Conservation (phyloP, 1,140 invertebrate species). For the Melitaea cinxia region DNA sequence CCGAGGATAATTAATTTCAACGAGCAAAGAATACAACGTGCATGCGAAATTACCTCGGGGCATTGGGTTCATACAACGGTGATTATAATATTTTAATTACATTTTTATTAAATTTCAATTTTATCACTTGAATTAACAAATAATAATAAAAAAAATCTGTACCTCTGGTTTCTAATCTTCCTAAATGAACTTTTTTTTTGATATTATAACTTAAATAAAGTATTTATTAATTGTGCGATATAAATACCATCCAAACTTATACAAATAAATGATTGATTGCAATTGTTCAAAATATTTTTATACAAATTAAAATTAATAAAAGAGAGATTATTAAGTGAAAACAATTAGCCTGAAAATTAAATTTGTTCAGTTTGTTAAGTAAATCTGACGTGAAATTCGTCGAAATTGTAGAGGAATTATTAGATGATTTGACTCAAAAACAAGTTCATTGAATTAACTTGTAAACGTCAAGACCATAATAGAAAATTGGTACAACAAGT, state of each 20-base stretch:
- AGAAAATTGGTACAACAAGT: not conserved
- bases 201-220: too few relatives aligned
- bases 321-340: constrained; percentile 8
- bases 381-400: constrained; percentile 6
- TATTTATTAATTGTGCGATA: too few relatives aligned
- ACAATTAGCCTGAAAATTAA: constrained; percentile 16
- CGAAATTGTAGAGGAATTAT: constrained; percentile 19
- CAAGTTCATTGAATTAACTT: constrained; percentile 62
- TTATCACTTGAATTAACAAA: too few relatives aligned
- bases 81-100: constrained; percentile 1
- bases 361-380: constrained; percentile 6
- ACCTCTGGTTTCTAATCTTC: too few relatives aligned
- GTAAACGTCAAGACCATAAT: constrained; percentile 56
- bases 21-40: constrained; percentile 36
- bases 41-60: constrained; percentile 19
- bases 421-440: constrained; percentile 18
- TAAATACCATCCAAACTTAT: too few relatives aligned
- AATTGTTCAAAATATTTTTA: not conserved
- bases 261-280: too few relatives aligned
- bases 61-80: constrained; percentile 2
- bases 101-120: not conserved
- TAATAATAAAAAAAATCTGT: too few relatives aligned
- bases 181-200: too few relatives aligned
- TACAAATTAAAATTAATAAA: not conserved
- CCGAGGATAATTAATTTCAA: constrained; percentile 44